These are phyloP conservation scores for Tridacna gigas DNA, from an alignment of 2,888 invertebrate species.

Conservation along the genomic window DNA sequence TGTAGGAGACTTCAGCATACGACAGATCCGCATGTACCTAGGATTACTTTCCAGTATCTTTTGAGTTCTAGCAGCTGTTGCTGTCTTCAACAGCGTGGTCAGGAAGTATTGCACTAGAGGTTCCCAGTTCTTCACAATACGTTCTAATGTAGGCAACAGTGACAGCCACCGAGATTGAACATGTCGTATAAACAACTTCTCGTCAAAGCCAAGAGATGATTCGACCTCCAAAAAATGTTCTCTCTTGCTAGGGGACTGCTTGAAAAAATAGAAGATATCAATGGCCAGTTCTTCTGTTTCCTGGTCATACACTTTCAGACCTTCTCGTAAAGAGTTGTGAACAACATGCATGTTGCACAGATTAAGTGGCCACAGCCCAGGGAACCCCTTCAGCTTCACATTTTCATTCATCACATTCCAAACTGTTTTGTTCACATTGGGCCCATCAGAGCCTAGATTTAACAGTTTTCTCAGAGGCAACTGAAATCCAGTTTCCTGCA, in stretches of 20 bases:
- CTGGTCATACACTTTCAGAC: constrained; percentile 49
- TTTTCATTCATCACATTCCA: constrained; percentile 50
- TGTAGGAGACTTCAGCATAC: constrained; percentile 46
- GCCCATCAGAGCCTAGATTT: constrained; percentile 46
- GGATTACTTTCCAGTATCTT: constrained; percentile 42
- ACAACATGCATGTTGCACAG: constrained; percentile 62
- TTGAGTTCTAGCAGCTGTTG: constrained; percentile 36
- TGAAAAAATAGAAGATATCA: constrained; percentile 62
- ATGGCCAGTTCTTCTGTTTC: constrained; percentile 53
- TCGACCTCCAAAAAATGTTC: constrained; percentile 57
- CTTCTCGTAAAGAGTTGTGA: constrained; percentile 55
- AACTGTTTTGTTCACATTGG: constrained; percentile 66
- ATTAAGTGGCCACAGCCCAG: constrained; percentile 44
- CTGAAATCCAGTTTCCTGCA: constrained; percentile 40
- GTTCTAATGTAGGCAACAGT: constrained; percentile 50
- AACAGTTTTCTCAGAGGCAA: constrained; percentile 36
- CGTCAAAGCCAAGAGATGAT: constrained; percentile 49
- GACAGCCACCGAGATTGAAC: constrained; percentile 60
- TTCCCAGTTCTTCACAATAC: constrained; percentile 54
- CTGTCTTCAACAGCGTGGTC: constrained; percentile 33
- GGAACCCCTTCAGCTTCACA: constrained; percentile 38
- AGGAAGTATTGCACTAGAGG: constrained; percentile 38
- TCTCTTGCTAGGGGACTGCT: constrained; percentile 49
- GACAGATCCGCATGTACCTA: constrained; percentile 51
- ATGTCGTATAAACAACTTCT: constrained; percentile 55